Evolutionary conservation across 2,113 vertebrate genomes (phyloP), one percentile per base, ranked within the genome.

Genomic region (Peromyscus maniculatus): DNA sequence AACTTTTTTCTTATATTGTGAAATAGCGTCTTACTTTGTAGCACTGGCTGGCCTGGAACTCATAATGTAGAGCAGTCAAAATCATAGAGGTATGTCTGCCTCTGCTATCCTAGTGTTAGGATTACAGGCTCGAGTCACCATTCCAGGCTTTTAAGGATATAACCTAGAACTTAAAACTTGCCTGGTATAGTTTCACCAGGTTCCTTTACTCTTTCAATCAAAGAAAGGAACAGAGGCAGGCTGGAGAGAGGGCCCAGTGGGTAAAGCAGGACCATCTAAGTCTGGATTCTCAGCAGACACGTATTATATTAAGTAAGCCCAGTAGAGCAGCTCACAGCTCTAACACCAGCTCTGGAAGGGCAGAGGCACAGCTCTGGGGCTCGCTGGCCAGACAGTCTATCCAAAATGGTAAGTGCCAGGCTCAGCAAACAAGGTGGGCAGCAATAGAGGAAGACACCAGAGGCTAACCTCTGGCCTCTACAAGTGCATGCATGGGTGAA

Each of bases 131-230:
- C 8, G 0, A 17, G 33, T 49, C 6, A 17, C 46, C 21, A 49
- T 0, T 3, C 64, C 46, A 49, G 46, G 83, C 24, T 69, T 79
- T 19, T 75, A 8, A 62, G 46, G 43, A 66, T 8, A 62, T 5
- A 59, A 66, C 36, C 64, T n/a, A 64, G 52, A 64, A 87, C 55
- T 24, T 69, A 24, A 62, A 52, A 64, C 13, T 80, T 74, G 62
- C 57, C 88, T 74, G n/a, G 17, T 55, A 43, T 1, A 16, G 93
- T 59, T 64, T 89, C 5, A 6, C 64, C 31, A 28, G 12, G 15
- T 43, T 91, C 93, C 88, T 80, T 59, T 92, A 87, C 82, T 87
- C 39, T 9, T 57, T 78, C 36, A 7, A 59, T 94, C 19, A 66
- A 52, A 82, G 78, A 87, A 55, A 88, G 28, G 43, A 59, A n/a